These are phyloP conservation scores for Onthophagus sagittarius DNA, from an alignment of 2,888 invertebrate species.

Conservation along the genomic window DNA sequence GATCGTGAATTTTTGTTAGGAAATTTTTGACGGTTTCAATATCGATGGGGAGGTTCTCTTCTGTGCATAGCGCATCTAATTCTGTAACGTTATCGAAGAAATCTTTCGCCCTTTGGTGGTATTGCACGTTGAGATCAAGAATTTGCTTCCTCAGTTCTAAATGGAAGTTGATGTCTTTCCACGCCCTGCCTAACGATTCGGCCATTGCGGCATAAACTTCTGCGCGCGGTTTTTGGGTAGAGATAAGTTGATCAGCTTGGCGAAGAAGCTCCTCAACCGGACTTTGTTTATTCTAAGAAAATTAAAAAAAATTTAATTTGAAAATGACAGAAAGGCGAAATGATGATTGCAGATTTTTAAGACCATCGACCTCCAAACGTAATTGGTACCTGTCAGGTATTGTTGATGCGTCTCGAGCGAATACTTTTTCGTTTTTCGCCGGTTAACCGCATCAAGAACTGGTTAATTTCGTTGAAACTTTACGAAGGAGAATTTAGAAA, in stretches of 20 bases:
- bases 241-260: constrained; percentile 81
- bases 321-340: background rate
- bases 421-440: background rate
- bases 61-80: constrained; percentile 66
- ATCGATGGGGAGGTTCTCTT: constrained; percentile 65
- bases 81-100: constrained; percentile 66
- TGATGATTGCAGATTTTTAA: background rate
- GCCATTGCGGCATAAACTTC: constrained; percentile 89
- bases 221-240: constrained; percentile 68
- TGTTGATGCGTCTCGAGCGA: background rate
- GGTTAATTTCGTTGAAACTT: background rate
- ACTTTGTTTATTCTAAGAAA: constrained; percentile 73
- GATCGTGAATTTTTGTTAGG: constrained; percentile 67
- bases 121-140: constrained; percentile 72
- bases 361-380: background rate
- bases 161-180: constrained; percentile 79
- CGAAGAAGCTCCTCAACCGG: constrained; percentile 83
- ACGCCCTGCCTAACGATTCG: constrained; percentile 68
- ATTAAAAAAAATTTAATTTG: background rate
- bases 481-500: background rate
- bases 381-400: background rate
- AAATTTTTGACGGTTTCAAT: constrained; percentile 68
- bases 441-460: background rate
- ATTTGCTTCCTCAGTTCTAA: constrained; percentile 73
- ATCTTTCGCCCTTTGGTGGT: constrained; percentile 68